A percentile compares a stretch with the other conserved stretches of the same genome.
Evolutionary conservation across 2,113 vertebrate genomes (phyloP).

Genomic region (Spea multiplicata): DNA sequence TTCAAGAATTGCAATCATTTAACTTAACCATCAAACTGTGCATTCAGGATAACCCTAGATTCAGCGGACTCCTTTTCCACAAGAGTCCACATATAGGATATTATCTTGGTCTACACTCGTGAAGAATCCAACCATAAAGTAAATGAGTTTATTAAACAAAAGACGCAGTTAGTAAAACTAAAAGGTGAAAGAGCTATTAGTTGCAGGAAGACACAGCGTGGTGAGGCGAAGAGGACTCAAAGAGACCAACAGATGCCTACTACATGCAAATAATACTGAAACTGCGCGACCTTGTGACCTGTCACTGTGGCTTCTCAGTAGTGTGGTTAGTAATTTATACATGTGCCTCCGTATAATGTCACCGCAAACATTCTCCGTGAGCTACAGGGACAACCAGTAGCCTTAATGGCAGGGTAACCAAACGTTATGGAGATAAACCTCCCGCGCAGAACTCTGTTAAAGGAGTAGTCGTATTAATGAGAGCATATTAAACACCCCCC

Average conservation of each 20-base stretch:
- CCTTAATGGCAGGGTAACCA: too few relatives aligned
- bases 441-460: too few relatives aligned
- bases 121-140: background rate
- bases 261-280: conserved; percentile 38
- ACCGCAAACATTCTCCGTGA: too few relatives aligned
- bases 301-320: conserved; percentile 11
- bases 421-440: too few relatives aligned
- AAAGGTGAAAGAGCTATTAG: conserved; percentile 9
- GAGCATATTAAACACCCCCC: too few relatives aligned
- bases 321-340: conserved; percentile 29
- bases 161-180: background rate
- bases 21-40: too few relatives aligned
- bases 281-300: conserved; percentile 36
- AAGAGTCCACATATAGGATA: too few relatives aligned
- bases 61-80: too few relatives aligned
- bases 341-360: background rate
- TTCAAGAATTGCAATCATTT: too few relatives aligned
- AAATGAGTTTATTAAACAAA: background rate
- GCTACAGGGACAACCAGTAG: too few relatives aligned
- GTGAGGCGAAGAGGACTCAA: conserved; percentile 12
- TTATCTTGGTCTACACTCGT: background rate
- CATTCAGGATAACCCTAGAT: too few relatives aligned
- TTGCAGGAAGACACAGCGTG: conserved; percentile 21
- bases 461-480: too few relatives aligned
- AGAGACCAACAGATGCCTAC: conserved; percentile 44